phyloP scores from a whole-genome alignment of 2,797 vertebrate genomes.

The Catharus ustulatus region DNA sequence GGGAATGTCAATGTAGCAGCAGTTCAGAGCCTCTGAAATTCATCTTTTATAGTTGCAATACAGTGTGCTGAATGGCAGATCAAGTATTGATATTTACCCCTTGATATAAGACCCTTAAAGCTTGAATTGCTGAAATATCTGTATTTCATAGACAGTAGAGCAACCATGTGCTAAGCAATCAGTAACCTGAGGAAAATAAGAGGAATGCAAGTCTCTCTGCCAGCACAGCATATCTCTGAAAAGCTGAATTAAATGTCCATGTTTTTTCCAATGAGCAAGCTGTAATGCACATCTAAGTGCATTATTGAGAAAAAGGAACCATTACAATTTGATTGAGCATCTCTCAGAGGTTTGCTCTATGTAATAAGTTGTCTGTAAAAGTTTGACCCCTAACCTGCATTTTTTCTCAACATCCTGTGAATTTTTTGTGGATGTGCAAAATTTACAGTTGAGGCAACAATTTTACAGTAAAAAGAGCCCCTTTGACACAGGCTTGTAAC shows the following conservation, averaged over 20 bases:
- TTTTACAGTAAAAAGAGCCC: background rate
- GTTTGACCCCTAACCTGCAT: background rate
- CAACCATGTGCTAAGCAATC: background rate
- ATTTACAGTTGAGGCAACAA: background rate
- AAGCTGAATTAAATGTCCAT: background rate
- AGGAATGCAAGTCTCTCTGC: background rate
- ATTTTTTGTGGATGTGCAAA: background rate
- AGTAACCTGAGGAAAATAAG: background rate
- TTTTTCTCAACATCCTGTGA: background rate
- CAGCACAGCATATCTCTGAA: background rate
- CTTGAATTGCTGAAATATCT: background rate
- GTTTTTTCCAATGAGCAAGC: background rate
- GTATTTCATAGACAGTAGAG: background rate
- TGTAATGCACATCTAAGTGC: background rate
- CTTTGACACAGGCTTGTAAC: background rate
- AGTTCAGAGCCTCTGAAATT: slow-evolving; percentile 10
- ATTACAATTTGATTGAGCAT: background rate
- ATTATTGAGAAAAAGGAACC: background rate
- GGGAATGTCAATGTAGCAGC: slow-evolving; percentile 6
- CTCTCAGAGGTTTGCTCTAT: background rate
- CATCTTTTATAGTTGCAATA: background rate
- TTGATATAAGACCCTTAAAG: background rate
- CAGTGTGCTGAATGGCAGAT: slow-evolving; percentile 12
- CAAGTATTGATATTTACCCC: slow-evolving; percentile 11
- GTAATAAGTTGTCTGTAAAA: background rate